These are phyloP conservation scores for Biston stratarius DNA, from an alignment of 2,888 invertebrate genomes.

Conservation along the genomic window DNA sequence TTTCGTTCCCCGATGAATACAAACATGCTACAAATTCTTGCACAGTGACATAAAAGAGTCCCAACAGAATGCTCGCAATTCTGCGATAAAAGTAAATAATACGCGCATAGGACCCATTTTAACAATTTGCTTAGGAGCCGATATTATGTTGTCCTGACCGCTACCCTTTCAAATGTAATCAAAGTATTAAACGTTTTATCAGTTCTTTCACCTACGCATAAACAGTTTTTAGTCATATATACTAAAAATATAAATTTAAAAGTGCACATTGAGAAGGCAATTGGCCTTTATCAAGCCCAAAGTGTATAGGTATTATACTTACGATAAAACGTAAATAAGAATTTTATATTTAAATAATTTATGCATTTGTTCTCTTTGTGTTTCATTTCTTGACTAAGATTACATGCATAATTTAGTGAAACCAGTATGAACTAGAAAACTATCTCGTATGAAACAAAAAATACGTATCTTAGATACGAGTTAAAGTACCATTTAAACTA, in stretches of 20 bases:
- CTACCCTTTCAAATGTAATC: constrained; percentile 25
- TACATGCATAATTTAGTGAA: neutral
- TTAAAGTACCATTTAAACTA: neutral
- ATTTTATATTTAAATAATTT: no score
- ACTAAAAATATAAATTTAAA: neutral
- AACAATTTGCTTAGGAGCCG: constrained; percentile 70
- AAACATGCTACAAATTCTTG: constrained; percentile 55
- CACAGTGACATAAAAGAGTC: constrained; percentile 56
- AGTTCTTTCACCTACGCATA: constrained; percentile 3
- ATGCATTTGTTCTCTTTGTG: neutral
- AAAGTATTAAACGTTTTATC: constrained; percentile 23
- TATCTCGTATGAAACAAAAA: constrained; percentile 6
- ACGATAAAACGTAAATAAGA: neutral
- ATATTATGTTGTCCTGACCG: constrained; percentile 50
- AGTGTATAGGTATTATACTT: neutral
- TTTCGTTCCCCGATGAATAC: constrained; percentile 45
- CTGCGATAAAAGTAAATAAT: constrained; percentile 70
- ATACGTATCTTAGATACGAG: neutral
- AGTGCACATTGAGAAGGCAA: no score
- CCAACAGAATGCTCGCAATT: constrained; percentile 58
- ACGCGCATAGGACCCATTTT: constrained; percentile 60
- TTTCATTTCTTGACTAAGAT: neutral
- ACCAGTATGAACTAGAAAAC: neutral
- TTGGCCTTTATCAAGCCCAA: no score
- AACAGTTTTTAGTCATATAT: constrained; percentile 3